These are phyloP conservation scores for Achlya flavicornis DNA, from an alignment of 2,888 invertebrate species.

Conservation along the genomic window DNA sequence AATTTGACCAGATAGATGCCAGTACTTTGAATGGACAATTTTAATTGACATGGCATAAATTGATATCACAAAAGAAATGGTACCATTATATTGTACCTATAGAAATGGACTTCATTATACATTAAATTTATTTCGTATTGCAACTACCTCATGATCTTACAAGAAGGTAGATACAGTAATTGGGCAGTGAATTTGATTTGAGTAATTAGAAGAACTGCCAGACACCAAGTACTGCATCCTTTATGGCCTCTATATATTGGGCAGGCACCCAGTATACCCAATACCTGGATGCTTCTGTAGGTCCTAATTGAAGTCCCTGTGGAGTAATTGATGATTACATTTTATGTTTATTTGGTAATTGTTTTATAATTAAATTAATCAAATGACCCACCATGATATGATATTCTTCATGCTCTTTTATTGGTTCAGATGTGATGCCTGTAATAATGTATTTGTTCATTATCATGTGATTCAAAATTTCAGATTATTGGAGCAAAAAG, in stretches of 20 bases:
- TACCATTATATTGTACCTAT: slow-evolving; percentile 65
- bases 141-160: slow-evolving; percentile 72
- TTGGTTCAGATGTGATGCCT: slow-evolving; percentile 89
- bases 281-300: slow-evolving; percentile 95
- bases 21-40: slow-evolving; percentile 74
- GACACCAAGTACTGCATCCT: slow-evolving; percentile 94
- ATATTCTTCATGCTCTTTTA: slow-evolving; percentile 95
- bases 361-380: background rate
- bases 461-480: background rate
- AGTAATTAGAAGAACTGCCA: slow-evolving; percentile 89
- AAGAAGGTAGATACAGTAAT: slow-evolving; percentile 59
- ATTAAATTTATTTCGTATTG: slow-evolving; percentile 62
- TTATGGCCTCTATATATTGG: slow-evolving; percentile 94
- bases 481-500: background rate
- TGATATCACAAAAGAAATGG: slow-evolving; percentile 75
- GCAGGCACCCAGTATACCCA: slow-evolving; percentile 98
- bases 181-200: slow-evolving; percentile 44
- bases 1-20: slow-evolving; percentile 78
- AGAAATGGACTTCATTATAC: slow-evolving; percentile 57
- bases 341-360: background rate
- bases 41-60: slow-evolving; percentile 79
- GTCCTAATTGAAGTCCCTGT: slow-evolving; percentile 94
- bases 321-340: slow-evolving; percentile 25
- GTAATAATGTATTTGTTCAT: slow-evolving; percentile 29
- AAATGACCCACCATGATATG: slow-evolving; percentile 90